Evolutionary conservation across 2,888 invertebrate genomes (phyloP).

Genomic region (Amorpha juglandis): DNA sequence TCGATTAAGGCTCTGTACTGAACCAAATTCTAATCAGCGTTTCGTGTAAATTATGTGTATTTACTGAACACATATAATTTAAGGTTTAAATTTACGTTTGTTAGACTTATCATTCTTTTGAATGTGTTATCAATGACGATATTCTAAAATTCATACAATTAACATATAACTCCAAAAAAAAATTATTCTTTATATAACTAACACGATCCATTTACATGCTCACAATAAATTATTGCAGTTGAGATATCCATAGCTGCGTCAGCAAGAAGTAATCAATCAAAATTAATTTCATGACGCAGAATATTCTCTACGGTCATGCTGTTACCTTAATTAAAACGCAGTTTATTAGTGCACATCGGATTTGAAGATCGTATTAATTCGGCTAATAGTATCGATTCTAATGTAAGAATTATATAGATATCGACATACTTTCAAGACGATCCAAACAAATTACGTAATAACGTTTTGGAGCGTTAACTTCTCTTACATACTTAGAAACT

Average conservation of each 20-base stretch:
- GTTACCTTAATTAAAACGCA: background rate
- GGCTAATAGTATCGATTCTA: background rate
- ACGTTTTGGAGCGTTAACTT: background rate
- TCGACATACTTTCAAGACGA: too few species aligned
- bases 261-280: constrained; percentile 10
- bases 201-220: background rate
- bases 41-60: too few species aligned
- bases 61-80: background rate
- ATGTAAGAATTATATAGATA: too few species aligned
- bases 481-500: background rate
- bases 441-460: background rate
- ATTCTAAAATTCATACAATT: background rate
- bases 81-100: background rate
- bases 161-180: background rate
- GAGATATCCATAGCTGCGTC: background rate
- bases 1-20: too few species aligned
- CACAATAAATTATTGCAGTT: background rate
- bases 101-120: background rate
- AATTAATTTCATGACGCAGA: background rate
- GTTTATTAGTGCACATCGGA: background rate
- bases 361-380: background rate
- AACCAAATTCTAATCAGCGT: too few species aligned
- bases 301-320: background rate
- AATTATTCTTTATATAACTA: background rate
- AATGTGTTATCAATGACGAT: background rate